A percentile compares a stretch with the other conserved stretches of the same genome.
Evolutionary conservation across 1,140 invertebrate species (phyloP).

Genomic region (Brachionus calyciflorus): DNA sequence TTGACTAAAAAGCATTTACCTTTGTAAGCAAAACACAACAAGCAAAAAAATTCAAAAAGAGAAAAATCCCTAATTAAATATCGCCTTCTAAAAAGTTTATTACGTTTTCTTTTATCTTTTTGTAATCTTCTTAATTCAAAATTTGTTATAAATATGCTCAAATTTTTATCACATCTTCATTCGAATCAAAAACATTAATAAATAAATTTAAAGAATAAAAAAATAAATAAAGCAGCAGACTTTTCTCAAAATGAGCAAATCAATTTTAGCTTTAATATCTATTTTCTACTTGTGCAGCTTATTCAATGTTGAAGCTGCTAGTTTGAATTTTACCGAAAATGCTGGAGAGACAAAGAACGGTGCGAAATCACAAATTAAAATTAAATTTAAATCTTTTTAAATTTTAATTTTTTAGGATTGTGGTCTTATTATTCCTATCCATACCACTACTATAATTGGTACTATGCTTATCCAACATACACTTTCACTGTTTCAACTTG

Average conservation of each 20-base stretch:
- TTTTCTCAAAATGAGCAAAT: neutral
- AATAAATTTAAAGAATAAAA: neutral
- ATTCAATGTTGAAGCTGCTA: neutral
- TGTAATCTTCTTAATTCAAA: neutral
- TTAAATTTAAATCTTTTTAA: too few relatives aligned
- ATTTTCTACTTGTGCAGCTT: neutral
- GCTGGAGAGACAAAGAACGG: neutral
- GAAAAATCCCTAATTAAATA: conserved; percentile 28
- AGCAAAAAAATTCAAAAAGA: neutral
- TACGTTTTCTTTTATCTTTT: neutral
- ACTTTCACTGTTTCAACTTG: conserved; percentile 1
- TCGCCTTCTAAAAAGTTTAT: neutral
- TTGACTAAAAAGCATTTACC: conserved; percentile 21
- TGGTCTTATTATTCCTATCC: conserved; percentile 25
- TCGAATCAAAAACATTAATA: neutral
- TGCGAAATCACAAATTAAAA: neutral
- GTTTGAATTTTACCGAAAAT: neutral
- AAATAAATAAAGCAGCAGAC: conserved; percentile 35
- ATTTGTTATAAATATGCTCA: conserved; percentile 9
- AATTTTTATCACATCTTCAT: neutral
- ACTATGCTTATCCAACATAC: conserved; percentile 39
- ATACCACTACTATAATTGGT: conserved; percentile 35
- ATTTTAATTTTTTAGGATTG: neutral
- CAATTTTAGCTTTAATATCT: neutral
- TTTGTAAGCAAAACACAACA: neutral